Base-by-base conservation (phyloP, 2,113 vertebrate species). In the Heloderma charlesbogerti region DNA sequence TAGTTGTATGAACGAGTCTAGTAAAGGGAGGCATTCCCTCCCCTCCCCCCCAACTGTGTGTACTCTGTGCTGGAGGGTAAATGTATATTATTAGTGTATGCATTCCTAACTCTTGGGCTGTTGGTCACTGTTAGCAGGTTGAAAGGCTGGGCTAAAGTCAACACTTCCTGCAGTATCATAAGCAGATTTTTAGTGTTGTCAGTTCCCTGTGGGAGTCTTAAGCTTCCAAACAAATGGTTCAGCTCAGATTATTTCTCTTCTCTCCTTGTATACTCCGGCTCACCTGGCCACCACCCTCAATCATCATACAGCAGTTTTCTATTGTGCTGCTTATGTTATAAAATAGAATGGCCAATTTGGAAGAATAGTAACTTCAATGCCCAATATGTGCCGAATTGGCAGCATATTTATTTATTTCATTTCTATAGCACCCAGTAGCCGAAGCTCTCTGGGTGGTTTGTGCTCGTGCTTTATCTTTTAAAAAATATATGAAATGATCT, bases 181-280 rank as follows among this genome's bases (percentile, higher is more conserved):
- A 54, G 67, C 69, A 79, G 7, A 48, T 90, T 87, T 95, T 91
- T 92, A 91, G 91, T 92, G 90, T 94, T 95, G 90, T 95, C 92
- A 92, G 66, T 87, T 40, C 67, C 89, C 66, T 4, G 90, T 90
- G 31, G 72, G 66, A 69, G 4, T 25, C 78, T 25, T 45, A 18
- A 48, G 6, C 29, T 69, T 75, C 0, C 7, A 37, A 86, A 71
- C 2, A 10, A 63, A 85, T 18, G 20, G 25, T 45, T 60, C 48
- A 0, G 0, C 60, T 88, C 67, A 82, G 90, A 90, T 81, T 34
- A 88, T 92, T 91, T 16, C 87, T 4, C 22, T 86, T 57, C 6
- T 91, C 94, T 90, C 40, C 67, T 34, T 7, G 6, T 34, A 12
- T 8, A 5, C 3, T 75, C 72, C 48, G 9, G 20, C 51, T 57